Percentiles rank a stretch among this genome's conserved stretches.
phyloP scores from a whole-genome alignment of 2,113 vertebrate genomes.

The Naja naja region DNA sequence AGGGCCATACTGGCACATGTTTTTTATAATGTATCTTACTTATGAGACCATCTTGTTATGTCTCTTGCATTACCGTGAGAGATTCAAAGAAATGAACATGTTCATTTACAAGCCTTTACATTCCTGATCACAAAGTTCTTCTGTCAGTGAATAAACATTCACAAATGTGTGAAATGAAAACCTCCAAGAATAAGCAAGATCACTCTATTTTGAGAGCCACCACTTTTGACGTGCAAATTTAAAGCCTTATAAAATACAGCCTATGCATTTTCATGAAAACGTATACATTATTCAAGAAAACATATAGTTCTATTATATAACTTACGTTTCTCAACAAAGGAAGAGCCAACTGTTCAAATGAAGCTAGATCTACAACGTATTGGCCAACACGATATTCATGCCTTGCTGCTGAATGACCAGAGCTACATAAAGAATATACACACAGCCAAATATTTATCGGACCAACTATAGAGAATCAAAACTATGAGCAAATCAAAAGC shows the following conservation, averaged over 20 bases:
- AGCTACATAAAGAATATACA: slow-evolving; percentile 57
- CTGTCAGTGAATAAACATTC: background rate
- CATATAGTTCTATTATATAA: slow-evolving; percentile 21
- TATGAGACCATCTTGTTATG: background rate
- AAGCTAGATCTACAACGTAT: slow-evolving; percentile 84
- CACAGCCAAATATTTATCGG: background rate
- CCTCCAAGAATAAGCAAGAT: background rate
- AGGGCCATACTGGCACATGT: background rate
- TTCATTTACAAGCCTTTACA: background rate
- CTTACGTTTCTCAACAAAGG: slow-evolving; percentile 86
- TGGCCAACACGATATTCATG: slow-evolving; percentile 82
- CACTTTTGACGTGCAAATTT: background rate
- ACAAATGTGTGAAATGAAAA: background rate
- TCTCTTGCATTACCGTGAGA: background rate
- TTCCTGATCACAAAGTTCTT: background rate
- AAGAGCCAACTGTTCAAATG: slow-evolving; percentile 87
- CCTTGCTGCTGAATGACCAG: slow-evolving; percentile 63
- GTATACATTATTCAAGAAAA: background rate
- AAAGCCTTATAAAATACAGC: background rate
- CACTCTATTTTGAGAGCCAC: background rate
- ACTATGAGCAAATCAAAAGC: background rate
- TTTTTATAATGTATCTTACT: background rate
- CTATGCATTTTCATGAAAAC: slow-evolving; percentile 2
- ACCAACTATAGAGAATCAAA: background rate
- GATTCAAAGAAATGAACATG: background rate